These are phyloP conservation scores for Heliconius eleuchia DNA, from an alignment of 1,140 invertebrate genomes.

Conservation along the genomic window DNA sequence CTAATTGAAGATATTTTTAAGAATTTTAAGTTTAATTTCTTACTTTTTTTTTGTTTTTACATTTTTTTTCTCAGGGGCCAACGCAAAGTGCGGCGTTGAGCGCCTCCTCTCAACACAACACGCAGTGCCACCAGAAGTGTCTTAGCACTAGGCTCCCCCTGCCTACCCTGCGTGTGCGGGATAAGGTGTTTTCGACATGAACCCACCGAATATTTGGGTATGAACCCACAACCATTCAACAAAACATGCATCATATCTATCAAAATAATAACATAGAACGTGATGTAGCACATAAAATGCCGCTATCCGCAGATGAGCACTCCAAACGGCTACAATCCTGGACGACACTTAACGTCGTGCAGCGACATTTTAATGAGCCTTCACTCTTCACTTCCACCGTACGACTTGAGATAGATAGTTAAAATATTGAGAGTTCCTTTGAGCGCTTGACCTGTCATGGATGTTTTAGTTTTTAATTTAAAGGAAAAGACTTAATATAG, in stretches of 20 bases:
- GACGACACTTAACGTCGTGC: conserved; percentile 26
- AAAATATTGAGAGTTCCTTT: conserved; percentile 7
- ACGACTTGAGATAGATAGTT: conserved; percentile 3
- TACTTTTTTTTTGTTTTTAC: too few relatives aligned
- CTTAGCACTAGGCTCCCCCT: background rate
- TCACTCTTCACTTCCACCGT: conserved; percentile 6
- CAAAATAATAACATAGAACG: background rate
- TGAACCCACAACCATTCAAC: too few relatives aligned
- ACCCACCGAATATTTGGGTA: too few relatives aligned
- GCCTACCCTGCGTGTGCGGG: background rate
- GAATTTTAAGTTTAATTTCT: too few relatives aligned
- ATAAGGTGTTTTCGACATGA: too few relatives aligned
- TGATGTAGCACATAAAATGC: conserved; percentile 19
- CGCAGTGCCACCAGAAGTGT: background rate
- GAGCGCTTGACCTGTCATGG: background rate
- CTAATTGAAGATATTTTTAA: background rate
- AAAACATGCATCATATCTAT: too few relatives aligned
- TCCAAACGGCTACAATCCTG: conserved; percentile 25
- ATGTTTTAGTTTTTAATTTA: background rate
- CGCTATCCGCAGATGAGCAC: conserved; percentile 21
- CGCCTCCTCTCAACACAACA: too few relatives aligned
- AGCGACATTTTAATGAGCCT: conserved; percentile 36
- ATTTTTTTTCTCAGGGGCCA: too few relatives aligned
- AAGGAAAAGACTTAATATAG: too few relatives aligned
- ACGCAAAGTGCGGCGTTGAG: too few relatives aligned